These are phyloP conservation scores for Lordiphosa clarofinis DNA, from an alignment of 1,140 invertebrate genomes.

Conservation along the genomic window DNA sequence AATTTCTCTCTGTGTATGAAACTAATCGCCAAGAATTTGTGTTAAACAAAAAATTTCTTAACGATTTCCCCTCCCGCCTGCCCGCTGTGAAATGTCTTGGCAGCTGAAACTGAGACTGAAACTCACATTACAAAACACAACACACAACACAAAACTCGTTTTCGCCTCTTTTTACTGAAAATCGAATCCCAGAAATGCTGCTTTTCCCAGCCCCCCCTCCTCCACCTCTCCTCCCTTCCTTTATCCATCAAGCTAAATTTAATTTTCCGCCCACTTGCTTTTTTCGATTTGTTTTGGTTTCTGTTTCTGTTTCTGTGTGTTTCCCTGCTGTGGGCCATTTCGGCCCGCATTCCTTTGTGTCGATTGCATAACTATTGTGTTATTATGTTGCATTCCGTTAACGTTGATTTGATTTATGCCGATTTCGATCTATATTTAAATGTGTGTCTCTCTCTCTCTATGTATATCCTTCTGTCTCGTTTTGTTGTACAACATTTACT, in stretches of 20 bases:
- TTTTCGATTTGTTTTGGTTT: slow-evolving; percentile 16
- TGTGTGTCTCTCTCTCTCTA: no score
- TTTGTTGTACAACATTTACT: no score
- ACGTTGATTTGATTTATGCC: slow-evolving; percentile 7
- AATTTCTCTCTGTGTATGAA: no score
- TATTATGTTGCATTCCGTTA: slow-evolving; percentile 4
- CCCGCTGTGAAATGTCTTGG: no score
- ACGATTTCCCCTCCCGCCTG: no score
- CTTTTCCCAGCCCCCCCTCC: background rate
- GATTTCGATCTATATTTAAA: no score
- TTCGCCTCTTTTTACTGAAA: slow-evolving; percentile 13
- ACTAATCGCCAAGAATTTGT: no score
- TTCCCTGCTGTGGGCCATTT: background rate
- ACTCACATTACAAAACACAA: background rate
- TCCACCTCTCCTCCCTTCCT: background rate
- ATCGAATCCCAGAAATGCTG: slow-evolving; percentile 5
- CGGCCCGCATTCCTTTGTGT: no score
- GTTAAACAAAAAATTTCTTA: no score
- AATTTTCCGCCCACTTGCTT: slow-evolving; percentile 30
- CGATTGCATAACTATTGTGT: background rate
- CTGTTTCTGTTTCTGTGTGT: slow-evolving; percentile 2
- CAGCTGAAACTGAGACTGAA: background rate
- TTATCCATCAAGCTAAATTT: slow-evolving; percentile 14
- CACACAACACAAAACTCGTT: slow-evolving; percentile 11
- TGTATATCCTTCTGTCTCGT: no score